Conservation (phyloP, 2,888 invertebrate species). For the Nymphalis polychloros region DNA sequence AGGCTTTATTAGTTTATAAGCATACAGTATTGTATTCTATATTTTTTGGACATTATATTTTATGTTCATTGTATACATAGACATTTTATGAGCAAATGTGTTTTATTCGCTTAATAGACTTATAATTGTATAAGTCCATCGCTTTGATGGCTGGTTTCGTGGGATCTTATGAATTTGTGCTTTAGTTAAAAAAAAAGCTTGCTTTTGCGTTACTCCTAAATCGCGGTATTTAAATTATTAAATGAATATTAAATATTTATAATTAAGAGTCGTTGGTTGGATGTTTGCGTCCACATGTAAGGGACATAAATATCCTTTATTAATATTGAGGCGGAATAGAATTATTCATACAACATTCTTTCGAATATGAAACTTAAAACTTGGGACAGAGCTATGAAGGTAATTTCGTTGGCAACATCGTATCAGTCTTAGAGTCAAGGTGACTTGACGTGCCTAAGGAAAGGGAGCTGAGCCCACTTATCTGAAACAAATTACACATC, state of each 20-base stretch:
- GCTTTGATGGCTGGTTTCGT: not conserved
- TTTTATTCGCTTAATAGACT: constrained; percentile 11
- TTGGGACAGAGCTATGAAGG: constrained; percentile 8
- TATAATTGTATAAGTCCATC: constrained; percentile 14
- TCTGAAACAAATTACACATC: not conserved
- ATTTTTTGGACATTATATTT: not conserved
- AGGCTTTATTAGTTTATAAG: constrained; percentile 14
- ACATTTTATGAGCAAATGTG: constrained; percentile 1
- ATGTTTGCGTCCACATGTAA: not conserved
- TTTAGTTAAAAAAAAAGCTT: constrained; percentile 20
- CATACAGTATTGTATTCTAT: constrained; percentile 22
- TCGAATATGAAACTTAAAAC: not conserved
- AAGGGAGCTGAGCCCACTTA: not conserved
- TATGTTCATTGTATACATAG: not conserved
- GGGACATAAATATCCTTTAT: not conserved
- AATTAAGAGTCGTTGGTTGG: constrained; percentile 13
- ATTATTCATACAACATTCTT: not conserved
- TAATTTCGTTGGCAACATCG: not conserved
- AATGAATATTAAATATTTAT: constrained; percentile 33
- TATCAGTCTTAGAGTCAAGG: constrained; percentile 2
- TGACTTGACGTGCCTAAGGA: not conserved
- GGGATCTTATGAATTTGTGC: constrained; percentile 19
- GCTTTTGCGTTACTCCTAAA: constrained; percentile 43
- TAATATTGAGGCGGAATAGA: not conserved
- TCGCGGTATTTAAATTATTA: constrained; percentile 32